Base-by-base conservation (phyloP, 2,113 vertebrate genomes). In the Burhinus bistriatus region DNA sequence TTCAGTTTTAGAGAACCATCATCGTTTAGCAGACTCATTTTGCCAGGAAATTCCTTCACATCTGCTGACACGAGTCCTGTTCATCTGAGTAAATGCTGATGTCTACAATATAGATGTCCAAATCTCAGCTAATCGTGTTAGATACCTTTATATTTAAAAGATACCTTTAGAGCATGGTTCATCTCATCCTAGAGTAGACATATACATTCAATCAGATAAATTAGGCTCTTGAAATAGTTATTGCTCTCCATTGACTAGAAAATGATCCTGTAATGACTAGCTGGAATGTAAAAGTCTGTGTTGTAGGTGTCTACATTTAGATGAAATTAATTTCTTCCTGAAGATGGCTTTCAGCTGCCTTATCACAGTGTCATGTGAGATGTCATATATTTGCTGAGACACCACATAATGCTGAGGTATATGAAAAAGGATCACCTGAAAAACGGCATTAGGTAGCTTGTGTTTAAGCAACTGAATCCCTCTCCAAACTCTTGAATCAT, bases 151-250 rank as follows among this genome's bases (percentile, higher is more conserved):
- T 80, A 89, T 86, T 83, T 86, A 73, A 94, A 90, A 91, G 42
- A 73, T 65, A 61, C 72, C 80, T 94, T 95, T 78, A 95, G 69
- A 71, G 36, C 64, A 92, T 81, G 76, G 80, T 94, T 95, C 80
- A 70, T 87, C 72, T 89, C 64, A 75, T 87, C 64, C 72, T 87
- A 78, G 51, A 92, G 51, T n/a, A 89, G 89, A 77, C 86, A 70
- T n/a, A 82, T 36, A 77, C 26, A 70, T 91, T 95, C 72, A 69
- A 27, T 58, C 68, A 95, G 83, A 93, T 36, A 82, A 85, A 94
- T 95, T 94, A 81, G 49, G 42, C 26, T 88, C 64, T 89, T 89
- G 71, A 95, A 83, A 15, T 86, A 90, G 54, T 90, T 94, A 92
- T 8, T 92, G 54, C 54, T 96, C 86, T 92, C 79, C 54, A 32